Percentiles rank a stretch among this genome's conserved stretches.
Conservation (phyloP, 2,888 invertebrate species). For the Drosophila pseudotalamancana region DNA sequence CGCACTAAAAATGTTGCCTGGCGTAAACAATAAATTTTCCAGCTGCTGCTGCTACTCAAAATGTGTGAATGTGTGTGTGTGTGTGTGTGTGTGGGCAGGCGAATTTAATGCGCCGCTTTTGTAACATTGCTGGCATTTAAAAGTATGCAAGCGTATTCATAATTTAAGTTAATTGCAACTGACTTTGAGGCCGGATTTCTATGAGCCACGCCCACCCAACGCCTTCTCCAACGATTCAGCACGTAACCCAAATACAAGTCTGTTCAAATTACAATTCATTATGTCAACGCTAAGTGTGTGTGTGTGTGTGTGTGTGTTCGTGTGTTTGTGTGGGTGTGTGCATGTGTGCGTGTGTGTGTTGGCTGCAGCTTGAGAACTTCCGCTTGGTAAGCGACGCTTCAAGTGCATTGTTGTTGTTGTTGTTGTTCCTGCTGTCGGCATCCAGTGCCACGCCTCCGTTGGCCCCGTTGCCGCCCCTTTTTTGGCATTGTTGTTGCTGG, state of each 20-base stretch:
- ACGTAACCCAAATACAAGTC: constrained; percentile 29
- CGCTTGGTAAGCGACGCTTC: constrained; percentile 54
- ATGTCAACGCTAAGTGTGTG: constrained; percentile 49
- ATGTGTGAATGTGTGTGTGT: constrained; percentile 7
- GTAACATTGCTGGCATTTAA: constrained; percentile 52
- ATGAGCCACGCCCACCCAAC: background rate
- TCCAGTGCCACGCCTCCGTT: constrained; percentile 8
- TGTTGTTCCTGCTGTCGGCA: constrained; percentile 16
- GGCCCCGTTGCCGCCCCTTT: background rate
- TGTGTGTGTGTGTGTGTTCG: constrained; percentile 6
- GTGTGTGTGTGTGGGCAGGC: constrained; percentile 25
- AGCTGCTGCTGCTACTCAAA: constrained; percentile 13
- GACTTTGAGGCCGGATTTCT: constrained; percentile 39
- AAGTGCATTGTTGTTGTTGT: constrained; percentile 55
- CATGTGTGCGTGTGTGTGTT: constrained; percentile 8
- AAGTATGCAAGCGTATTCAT: constrained; percentile 64
- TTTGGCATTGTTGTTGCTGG: constrained; percentile 27
- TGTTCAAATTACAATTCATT: constrained; percentile 76
- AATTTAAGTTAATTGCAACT: constrained; percentile 74
- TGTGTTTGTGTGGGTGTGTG: too few relatives aligned
- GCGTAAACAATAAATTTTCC: constrained; percentile 65
- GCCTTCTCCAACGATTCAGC: too few relatives aligned
- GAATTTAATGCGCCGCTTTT: constrained; percentile 60
- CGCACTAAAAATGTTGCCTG: constrained; percentile 58
- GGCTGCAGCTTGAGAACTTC: constrained; percentile 52